Conservation (phyloP, 1,140 invertebrate species). For the Orussus abietinus region DNA sequence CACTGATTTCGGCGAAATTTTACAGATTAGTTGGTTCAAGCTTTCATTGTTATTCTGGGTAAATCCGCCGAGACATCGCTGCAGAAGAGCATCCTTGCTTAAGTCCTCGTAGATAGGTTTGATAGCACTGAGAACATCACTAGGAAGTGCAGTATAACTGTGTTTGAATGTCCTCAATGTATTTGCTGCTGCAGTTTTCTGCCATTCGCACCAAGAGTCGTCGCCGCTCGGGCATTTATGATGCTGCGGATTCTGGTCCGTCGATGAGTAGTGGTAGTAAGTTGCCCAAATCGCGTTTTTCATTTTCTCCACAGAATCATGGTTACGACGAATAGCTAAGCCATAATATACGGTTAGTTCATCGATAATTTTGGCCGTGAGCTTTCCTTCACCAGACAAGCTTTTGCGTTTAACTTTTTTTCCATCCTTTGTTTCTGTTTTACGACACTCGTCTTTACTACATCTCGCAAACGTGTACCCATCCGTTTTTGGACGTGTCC, state of each 20-base stretch:
- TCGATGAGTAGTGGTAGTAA: slow-evolving; percentile 29
- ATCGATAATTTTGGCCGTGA: slow-evolving; percentile 25
- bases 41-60: too few species aligned
- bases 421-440: slow-evolving; percentile 11
- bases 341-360: slow-evolving; percentile 27
- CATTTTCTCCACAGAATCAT: slow-evolving; percentile 29
- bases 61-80: slow-evolving; percentile 12
- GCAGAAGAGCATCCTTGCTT: slow-evolving; percentile 1
- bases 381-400: slow-evolving; percentile 21
- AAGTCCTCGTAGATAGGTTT: slow-evolving; percentile 15
- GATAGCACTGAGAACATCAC: slow-evolving; percentile 8
- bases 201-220: slow-evolving; percentile 28
- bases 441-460: slow-evolving; percentile 16
- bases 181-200: slow-evolving; percentile 17
- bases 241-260: slow-evolving; percentile 14
- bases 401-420: slow-evolving; percentile 15
- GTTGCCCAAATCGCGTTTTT: slow-evolving; percentile 29
- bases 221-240: slow-evolving; percentile 22
- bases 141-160: slow-evolving; percentile 2
- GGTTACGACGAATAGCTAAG: slow-evolving; percentile 27
- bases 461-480: slow-evolving; percentile 8
- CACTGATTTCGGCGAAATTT: slow-evolving; percentile 6
- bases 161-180: slow-evolving; percentile 10
- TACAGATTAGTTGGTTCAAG: slow-evolving; percentile 12
- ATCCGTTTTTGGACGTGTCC: slow-evolving; percentile 18